Conservation (phyloP, 2,888 invertebrate genomes). For the Petrolisthes manimaculis region DNA sequence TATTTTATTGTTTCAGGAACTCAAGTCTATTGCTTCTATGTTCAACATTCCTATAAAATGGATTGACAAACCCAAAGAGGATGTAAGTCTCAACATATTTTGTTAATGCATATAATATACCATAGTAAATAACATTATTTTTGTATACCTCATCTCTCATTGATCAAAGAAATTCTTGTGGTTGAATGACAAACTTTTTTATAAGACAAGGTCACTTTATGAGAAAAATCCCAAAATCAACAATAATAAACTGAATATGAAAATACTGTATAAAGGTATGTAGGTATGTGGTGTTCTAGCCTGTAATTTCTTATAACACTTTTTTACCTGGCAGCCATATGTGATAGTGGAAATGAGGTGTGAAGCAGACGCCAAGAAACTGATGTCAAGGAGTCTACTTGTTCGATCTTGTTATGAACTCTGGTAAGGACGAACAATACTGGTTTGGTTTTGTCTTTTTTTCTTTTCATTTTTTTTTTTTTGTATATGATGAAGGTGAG, state of each 20-base stretch:
- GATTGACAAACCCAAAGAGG: slow-evolving; percentile 61
- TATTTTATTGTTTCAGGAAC: slow-evolving; percentile 45
- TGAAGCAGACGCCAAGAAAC: slow-evolving; percentile 78
- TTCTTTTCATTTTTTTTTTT: not conserved
- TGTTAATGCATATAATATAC: not conserved
- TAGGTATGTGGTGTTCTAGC: not conserved
- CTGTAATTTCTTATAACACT: not conserved
- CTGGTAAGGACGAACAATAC: slow-evolving; percentile 73
- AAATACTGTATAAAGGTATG: too few relatives aligned
- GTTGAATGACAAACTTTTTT: not conserved
- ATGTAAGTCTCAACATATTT: slow-evolving; percentile 45
- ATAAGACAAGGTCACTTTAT: not conserved
- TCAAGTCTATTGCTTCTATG: slow-evolving; percentile 48
- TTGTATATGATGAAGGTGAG: too few relatives aligned
- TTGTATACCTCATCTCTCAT: not conserved
- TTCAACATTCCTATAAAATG: slow-evolving; percentile 58
- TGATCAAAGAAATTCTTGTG: not conserved
- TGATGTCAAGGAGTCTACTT: slow-evolving; percentile 85
- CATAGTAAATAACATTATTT: not conserved
- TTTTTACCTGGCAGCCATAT: slow-evolving; percentile 77
- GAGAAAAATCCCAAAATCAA: too few relatives aligned
- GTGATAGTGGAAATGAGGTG: slow-evolving; percentile 84
- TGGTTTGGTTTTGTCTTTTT: not conserved
- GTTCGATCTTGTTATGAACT: slow-evolving; percentile 84
- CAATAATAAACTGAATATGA: too few relatives aligned